phyloP scores from a whole-genome alignment of 1,140 invertebrate genomes.

The Drosophila pseudoananassae region DNA sequence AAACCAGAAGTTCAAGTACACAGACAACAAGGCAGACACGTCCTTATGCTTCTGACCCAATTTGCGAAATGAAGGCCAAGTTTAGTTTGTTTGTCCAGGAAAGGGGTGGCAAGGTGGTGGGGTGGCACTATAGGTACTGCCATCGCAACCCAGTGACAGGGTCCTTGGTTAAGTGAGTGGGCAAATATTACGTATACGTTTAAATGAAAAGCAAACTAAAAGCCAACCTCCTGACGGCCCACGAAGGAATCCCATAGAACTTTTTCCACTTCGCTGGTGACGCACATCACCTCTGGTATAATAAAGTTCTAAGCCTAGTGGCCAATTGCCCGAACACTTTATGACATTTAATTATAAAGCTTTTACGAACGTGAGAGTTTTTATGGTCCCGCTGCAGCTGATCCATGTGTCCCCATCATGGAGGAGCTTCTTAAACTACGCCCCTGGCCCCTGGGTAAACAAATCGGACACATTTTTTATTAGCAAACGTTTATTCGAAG shows the following conservation, averaged over 20 bases:
- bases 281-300: constrained; percentile 45
- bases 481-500: constrained; percentile 6
- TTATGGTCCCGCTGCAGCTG: constrained; percentile 47
- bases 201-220: constrained; percentile 47
- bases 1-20: constrained; percentile 79
- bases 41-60: constrained; percentile 70
- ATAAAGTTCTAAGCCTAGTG: constrained; percentile 23
- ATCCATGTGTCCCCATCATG: constrained; percentile 2
- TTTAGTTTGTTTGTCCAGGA: constrained; percentile 57
- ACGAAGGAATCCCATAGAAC: constrained; percentile 1
- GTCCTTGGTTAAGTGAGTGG: constrained; percentile 45
- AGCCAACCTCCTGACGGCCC: constrained; percentile 3
- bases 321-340: constrained; percentile 22
- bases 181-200: constrained; percentile 48
- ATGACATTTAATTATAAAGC: constrained; percentile 58
- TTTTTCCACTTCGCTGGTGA: constrained; percentile 43
- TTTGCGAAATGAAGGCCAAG: constrained; percentile 72
- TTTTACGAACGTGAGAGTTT: constrained; percentile 60
- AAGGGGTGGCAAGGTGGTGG: constrained; percentile 6
- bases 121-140: constrained; percentile 33
- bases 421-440: not conserved
- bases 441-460: constrained; percentile 29
- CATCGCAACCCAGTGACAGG: constrained; percentile 29
- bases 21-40: constrained; percentile 36
- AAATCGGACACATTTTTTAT: constrained; percentile 20